phyloP scores from a whole-genome alignment of 2,113 vertebrate genomes.

The Charina bottae region DNA sequence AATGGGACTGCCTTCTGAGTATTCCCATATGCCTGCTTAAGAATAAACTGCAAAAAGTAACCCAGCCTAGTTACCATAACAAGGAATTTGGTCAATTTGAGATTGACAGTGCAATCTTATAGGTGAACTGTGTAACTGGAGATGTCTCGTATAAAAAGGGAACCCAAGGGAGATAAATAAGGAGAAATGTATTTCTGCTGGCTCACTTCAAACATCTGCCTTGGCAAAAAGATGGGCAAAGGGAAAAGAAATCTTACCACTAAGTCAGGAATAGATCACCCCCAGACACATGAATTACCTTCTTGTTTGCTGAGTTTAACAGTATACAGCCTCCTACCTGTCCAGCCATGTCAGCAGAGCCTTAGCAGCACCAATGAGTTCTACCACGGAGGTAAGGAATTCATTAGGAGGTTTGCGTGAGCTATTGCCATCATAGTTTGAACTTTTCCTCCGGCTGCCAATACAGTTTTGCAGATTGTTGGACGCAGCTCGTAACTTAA shows the following conservation, averaged over 20 bases:
- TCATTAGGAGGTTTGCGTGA: slow-evolving; percentile 92
- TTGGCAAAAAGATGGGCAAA: neutral
- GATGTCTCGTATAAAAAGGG: neutral
- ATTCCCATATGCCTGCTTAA: neutral
- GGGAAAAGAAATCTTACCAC: neutral
- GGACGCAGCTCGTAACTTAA: slow-evolving; percentile 86
- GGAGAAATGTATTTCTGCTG: neutral
- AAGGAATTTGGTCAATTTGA: neutral
- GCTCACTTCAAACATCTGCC: neutral
- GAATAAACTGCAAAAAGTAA: neutral
- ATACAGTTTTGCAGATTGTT: slow-evolving; percentile 90
- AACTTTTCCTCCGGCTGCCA: slow-evolving; percentile 83
- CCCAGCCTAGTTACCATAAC: neutral
- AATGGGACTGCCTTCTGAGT: neutral
- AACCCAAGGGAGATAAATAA: neutral
- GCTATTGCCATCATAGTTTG: slow-evolving; percentile 80
- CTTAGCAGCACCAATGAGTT: slow-evolving; percentile 95
- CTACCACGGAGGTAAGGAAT: slow-evolving; percentile 95
- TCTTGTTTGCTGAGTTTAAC: neutral
- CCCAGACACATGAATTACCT: neutral
- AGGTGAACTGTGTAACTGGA: neutral
- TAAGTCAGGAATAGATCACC: slow-evolving; percentile 1
- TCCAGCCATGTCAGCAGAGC: slow-evolving; percentile 94
- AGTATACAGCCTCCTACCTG: slow-evolving; percentile 75
- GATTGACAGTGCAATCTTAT: neutral